Evolutionary conservation across 2,113 vertebrate genomes (phyloP).

Genomic region (Mustelus asterias): DNA sequence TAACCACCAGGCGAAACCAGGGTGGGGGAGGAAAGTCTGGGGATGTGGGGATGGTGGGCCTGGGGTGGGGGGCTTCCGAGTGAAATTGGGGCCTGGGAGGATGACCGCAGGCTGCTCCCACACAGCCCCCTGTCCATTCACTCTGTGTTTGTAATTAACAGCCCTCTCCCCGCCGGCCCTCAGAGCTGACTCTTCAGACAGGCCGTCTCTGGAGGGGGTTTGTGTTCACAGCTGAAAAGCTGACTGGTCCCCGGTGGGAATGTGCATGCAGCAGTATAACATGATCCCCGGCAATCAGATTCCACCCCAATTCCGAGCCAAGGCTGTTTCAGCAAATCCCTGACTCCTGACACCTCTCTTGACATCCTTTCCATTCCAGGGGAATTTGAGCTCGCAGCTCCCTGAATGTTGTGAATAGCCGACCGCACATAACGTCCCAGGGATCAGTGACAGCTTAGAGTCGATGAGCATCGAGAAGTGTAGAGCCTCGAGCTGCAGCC

Average conservation of each 20-base stretch:
- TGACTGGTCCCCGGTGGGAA: not conserved
- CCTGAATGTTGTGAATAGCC: not conserved
- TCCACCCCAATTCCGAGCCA: not conserved
- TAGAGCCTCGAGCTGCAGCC: not conserved
- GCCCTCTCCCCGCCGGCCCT: too few species aligned
- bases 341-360: not conserved
- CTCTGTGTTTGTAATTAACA: not conserved
- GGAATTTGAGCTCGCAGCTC: not conserved
- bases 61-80: too few species aligned
- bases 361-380: not conserved
- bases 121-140: not conserved
- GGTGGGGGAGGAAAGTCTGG: not conserved
- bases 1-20: not conserved
- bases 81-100: not conserved
- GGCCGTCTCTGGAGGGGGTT: not conserved
- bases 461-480: not conserved
- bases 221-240: not conserved
- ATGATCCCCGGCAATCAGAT: not conserved
- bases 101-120: not conserved
- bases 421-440: not conserved
- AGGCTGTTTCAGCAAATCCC: not conserved
- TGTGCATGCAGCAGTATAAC: not conserved
- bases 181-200: not conserved
- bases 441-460: not conserved
- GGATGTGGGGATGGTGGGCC: not conserved